These are phyloP conservation scores for Solenopsis invicta DNA, from an alignment of 1,140 invertebrate genomes.

Conservation along the genomic window DNA sequence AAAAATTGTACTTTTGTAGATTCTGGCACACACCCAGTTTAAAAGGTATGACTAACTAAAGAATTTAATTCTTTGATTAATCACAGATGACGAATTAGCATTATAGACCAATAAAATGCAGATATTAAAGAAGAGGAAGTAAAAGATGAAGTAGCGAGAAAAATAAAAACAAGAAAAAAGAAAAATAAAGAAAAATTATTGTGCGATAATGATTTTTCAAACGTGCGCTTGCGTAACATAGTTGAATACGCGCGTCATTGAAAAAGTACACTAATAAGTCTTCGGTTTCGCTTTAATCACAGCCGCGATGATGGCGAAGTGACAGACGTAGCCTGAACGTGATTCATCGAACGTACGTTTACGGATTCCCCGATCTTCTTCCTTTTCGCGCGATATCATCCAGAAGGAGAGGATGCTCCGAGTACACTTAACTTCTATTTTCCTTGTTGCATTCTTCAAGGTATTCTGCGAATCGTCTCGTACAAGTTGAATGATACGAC, in stretches of 20 bases:
- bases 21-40: background rate
- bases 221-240: slow-evolving; percentile 12
- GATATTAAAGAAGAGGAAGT: background rate
- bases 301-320: background rate
- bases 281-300: background rate
- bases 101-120: background rate
- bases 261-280: background rate
- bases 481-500: background rate
- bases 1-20: background rate
- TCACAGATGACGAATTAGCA: background rate
- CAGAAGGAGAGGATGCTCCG: background rate
- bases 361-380: slow-evolving; percentile 19
- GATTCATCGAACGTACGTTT: slow-evolving; percentile 8
- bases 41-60: background rate
- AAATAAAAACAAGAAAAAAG: background rate
- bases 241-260: background rate
- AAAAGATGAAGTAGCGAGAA: background rate
- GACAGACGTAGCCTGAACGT: background rate
- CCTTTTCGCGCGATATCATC: background rate
- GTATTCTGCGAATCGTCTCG: background rate
- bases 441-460: background rate
- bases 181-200: background rate
- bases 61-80: slow-evolving; percentile 12
- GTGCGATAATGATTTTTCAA: slow-evolving; percentile 10
- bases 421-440: background rate